phyloP scores from a whole-genome alignment of 2,113 vertebrate species.

The Aspidoscelis tigris region DNA sequence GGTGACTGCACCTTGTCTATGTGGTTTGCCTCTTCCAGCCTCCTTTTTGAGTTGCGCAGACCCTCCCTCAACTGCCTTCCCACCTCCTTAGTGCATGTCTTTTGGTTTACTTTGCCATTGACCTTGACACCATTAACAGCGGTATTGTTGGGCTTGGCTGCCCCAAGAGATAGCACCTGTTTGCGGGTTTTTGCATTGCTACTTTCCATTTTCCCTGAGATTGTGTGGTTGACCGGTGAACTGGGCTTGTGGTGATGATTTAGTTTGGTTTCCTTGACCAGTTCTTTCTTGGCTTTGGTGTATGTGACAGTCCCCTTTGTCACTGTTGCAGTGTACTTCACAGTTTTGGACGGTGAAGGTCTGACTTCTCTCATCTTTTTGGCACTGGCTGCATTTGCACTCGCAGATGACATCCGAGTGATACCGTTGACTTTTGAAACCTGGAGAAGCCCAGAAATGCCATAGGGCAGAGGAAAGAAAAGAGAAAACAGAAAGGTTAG shows the following conservation, averaged over 20 bases:
- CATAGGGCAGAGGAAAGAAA: slow-evolving; percentile 53
- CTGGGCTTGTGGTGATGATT: slow-evolving; percentile 92
- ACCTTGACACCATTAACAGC: slow-evolving; percentile 83
- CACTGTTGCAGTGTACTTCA: slow-evolving; percentile 99
- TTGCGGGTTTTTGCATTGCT: slow-evolving; percentile 99
- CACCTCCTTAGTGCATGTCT: slow-evolving; percentile 87
- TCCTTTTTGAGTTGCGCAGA: slow-evolving; percentile 95
- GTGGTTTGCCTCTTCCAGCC: slow-evolving; percentile 86
- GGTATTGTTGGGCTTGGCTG: slow-evolving; percentile 79
- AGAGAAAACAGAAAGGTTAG: neutral
- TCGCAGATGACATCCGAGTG: slow-evolving; percentile 85
- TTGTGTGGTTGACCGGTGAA: slow-evolving; percentile 89
- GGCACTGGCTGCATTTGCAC: slow-evolving; percentile 88
- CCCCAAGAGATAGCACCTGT: slow-evolving; percentile 97
- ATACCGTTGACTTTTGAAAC: slow-evolving; percentile 94
- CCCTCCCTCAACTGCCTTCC: slow-evolving; percentile 89
- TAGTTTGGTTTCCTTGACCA: slow-evolving; percentile 99
- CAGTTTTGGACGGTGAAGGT: slow-evolving; percentile 98
- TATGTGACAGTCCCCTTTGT: slow-evolving; percentile 99
- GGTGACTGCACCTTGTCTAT: slow-evolving; percentile 78
- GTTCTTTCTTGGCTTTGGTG: slow-evolving; percentile 99
- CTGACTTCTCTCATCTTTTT: slow-evolving; percentile 97
- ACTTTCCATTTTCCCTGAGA: slow-evolving; percentile 99
- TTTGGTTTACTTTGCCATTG: slow-evolving; percentile 93
- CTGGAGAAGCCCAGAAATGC: slow-evolving; percentile 69